Evolutionary conservation across 1,140 invertebrate genomes (phyloP).

Genomic region (Philotrypesis tridentata): DNA sequence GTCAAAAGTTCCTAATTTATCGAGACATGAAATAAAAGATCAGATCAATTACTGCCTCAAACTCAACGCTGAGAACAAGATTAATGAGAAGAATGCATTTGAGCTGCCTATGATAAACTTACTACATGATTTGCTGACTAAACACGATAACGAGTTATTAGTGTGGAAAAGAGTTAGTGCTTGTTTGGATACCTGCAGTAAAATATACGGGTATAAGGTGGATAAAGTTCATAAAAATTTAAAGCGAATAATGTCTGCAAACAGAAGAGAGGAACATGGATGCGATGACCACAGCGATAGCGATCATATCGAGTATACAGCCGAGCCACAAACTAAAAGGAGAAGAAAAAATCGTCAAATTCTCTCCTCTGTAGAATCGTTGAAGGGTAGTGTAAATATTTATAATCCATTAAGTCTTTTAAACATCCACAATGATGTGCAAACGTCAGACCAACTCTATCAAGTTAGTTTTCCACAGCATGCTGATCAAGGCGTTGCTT

Average conservation of each 20-base stretch:
- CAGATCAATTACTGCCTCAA: slow-evolving; percentile 78
- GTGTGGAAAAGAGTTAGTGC: slow-evolving; percentile 86
- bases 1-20: background rate
- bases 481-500: slow-evolving; percentile 52
- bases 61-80: slow-evolving; percentile 81
- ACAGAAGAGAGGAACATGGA: background rate
- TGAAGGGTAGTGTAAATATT: slow-evolving; percentile 66
- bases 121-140: slow-evolving; percentile 82
- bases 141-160: slow-evolving; percentile 78
- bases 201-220: slow-evolving; percentile 87
- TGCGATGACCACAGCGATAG: background rate
- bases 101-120: slow-evolving; percentile 87
- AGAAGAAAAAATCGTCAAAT: slow-evolving; percentile 61
- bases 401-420: slow-evolving; percentile 52
- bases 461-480: slow-evolving; percentile 60
- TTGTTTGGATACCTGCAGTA: slow-evolving; percentile 86
- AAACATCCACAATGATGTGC: slow-evolving; percentile 57
- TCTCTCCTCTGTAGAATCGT: slow-evolving; percentile 66
- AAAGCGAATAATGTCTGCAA: slow-evolving; percentile 81
- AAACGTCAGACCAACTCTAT: slow-evolving; percentile 61
- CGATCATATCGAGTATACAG: background rate
- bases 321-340: slow-evolving; percentile 59
- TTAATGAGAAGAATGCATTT: slow-evolving; percentile 89
- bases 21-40: slow-evolving; percentile 67
- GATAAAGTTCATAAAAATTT: slow-evolving; percentile 85